Conservation (phyloP, 2,888 invertebrate genomes). For the Trissoscelio sp. region DNA sequence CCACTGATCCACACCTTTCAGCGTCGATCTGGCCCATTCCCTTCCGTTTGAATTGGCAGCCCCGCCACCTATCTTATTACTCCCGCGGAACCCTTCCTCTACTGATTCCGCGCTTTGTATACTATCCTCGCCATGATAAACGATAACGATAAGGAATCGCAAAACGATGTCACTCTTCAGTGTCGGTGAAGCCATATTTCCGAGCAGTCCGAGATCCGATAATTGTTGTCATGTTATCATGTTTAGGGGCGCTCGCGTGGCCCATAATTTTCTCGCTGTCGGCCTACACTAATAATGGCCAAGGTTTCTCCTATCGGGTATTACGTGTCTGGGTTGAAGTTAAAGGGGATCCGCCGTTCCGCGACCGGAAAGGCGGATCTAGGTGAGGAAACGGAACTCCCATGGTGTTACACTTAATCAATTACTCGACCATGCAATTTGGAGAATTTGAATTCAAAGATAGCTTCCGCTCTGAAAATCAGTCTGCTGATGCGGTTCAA, state of each 20-base stretch:
- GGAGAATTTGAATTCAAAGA: background rate
- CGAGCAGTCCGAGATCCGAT: too few species aligned
- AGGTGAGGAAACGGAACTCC: conserved; percentile 27
- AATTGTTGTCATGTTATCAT: conserved; percentile 40
- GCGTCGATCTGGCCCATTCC: conserved; percentile 13
- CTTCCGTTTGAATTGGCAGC: conserved; percentile 3
- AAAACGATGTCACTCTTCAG: conserved; percentile 8
- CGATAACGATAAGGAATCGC: conserved; percentile 12
- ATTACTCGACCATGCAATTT: conserved; percentile 22
- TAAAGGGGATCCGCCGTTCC: conserved; percentile 41
- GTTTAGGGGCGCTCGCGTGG: conserved; percentile 30
- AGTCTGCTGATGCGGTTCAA: too few species aligned
- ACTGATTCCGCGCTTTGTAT: conserved; percentile 16
- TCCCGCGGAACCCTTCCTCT: conserved; percentile 12
- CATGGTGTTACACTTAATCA: conserved; percentile 12
- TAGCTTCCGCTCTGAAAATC: too few species aligned
- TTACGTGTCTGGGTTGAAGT: conserved; percentile 42
- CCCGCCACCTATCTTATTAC: conserved; percentile 42
- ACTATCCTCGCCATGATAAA: conserved; percentile 24
- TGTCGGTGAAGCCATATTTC: too few species aligned
- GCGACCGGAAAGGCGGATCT: conserved; percentile 17
- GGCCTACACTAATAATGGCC: conserved; percentile 43
- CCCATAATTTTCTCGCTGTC: conserved; percentile 30
- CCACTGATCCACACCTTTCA: conserved; percentile 34
- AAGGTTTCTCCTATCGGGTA: conserved; percentile 25